phyloP scores from a whole-genome alignment of 37 sponge, comb jelly and placozoan genomes.

The Theonella swinhoei region DNA sequence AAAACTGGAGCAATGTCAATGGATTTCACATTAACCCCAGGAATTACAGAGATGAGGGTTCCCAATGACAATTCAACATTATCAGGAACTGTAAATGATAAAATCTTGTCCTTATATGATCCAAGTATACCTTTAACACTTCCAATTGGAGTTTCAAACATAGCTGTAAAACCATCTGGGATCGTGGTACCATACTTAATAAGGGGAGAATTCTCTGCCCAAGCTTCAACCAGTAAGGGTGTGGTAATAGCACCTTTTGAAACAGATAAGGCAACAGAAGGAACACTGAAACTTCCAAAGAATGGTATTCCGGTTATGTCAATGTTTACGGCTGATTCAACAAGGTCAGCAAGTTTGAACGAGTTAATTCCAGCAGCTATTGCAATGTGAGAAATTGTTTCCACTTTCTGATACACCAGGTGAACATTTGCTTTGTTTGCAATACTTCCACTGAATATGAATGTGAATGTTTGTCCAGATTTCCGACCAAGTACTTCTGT shows the following conservation, averaged over 20 bases:
- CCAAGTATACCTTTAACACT: neutral
- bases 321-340: neutral
- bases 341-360: neutral
- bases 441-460: neutral
- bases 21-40: neutral
- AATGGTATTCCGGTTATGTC: conserved; percentile 1
- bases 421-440: neutral
- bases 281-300: neutral
- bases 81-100: neutral
- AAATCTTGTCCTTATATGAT: neutral
- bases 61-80: neutral
- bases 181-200: neutral
- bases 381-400: neutral
- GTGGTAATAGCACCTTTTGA: neutral
- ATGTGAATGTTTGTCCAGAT: neutral
- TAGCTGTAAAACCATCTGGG: neutral
- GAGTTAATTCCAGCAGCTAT: neutral
- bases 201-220: neutral
- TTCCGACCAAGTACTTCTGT: neutral
- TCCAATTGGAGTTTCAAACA: neutral
- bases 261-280: neutral
- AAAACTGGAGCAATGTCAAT: neutral
- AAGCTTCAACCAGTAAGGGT: neutral
- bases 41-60: neutral
- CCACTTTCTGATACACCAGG: neutral